Evolutionary conservation across 2,888 invertebrate species (phyloP).

Genomic region (Melolontha melolontha): DNA sequence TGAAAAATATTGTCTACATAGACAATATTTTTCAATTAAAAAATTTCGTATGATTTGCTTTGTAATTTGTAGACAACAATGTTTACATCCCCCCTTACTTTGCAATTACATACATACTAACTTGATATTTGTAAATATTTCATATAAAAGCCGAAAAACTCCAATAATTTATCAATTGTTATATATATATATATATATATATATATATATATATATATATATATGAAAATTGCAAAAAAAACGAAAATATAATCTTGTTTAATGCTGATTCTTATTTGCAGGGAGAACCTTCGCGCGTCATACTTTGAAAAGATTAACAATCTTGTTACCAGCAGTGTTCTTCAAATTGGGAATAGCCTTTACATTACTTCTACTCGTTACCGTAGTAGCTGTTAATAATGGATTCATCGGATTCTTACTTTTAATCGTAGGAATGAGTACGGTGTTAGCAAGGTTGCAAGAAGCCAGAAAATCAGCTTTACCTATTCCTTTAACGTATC

Average conservation of each 20-base stretch:
- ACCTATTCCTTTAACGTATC: constrained; percentile 64
- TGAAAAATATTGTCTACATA: no score
- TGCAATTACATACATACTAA: no score
- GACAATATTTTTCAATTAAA: no score
- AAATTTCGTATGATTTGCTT: no score
- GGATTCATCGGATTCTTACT: constrained; percentile 77
- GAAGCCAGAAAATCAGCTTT: constrained; percentile 54
- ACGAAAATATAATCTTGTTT: constrained; percentile 12
- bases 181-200: no score
- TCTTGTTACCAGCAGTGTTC: constrained; percentile 79
- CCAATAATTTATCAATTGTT: no score
- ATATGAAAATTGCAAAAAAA: no score
- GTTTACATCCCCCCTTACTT: no score
- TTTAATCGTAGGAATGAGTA: constrained; percentile 63
- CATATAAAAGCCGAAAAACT: no score
- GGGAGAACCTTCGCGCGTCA: constrained; percentile 81
- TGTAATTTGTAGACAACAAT: no score
- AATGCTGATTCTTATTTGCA: constrained; percentile 48
- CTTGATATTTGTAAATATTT: no score
- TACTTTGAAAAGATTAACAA: constrained; percentile 76
- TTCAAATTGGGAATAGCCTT: constrained; percentile 83
- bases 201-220: no score
- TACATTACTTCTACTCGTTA: constrained; percentile 76
- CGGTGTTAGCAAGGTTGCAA: constrained; percentile 62
- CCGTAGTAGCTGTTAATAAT: constrained; percentile 81